Evolutionary conservation across 1,140 invertebrate genomes (phyloP).

Genomic region (Holcopasites calliopsidis): DNA sequence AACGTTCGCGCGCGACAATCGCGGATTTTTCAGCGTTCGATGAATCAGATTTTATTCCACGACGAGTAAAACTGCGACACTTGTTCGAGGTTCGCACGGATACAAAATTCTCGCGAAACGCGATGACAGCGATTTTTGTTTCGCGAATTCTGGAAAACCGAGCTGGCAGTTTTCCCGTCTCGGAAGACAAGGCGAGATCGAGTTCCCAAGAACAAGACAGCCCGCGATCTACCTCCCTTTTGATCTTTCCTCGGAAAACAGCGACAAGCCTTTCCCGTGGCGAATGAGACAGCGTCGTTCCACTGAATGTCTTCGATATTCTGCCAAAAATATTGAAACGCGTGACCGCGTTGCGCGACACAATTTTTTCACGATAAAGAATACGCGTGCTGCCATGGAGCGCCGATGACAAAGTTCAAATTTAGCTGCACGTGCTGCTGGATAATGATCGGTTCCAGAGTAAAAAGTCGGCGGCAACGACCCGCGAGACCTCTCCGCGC

Average conservation of each 20-base stretch:
- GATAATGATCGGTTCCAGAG: background rate
- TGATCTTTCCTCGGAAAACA: background rate
- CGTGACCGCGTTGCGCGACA: background rate
- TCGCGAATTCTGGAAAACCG: background rate
- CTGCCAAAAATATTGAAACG: no score
- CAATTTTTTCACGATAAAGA: background rate
- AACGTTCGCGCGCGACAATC: no score
- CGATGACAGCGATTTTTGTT: background rate
- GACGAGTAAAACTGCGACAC: no score
- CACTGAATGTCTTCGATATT: no score
- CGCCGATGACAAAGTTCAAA: slow-evolving; percentile 13
- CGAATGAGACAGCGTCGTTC: no score
- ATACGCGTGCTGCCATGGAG: background rate
- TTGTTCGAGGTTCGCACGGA: no score
- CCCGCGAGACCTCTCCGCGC: background rate
- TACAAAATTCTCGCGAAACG: background rate
- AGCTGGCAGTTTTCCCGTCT: slow-evolving; percentile 12
- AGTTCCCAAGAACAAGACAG: background rate
- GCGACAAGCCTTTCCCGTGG: no score
- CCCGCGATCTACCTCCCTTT: background rate
- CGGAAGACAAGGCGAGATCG: background rate
- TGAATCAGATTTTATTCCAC: no score
- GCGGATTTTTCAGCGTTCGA: no score
- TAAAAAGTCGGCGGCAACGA: background rate
- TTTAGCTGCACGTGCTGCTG: slow-evolving; percentile 14